Percentiles rank a stretch among this genome's conserved stretches.
Conservation (phyloP, 1,140 invertebrate species). For the Zaprionus africanus region DNA sequence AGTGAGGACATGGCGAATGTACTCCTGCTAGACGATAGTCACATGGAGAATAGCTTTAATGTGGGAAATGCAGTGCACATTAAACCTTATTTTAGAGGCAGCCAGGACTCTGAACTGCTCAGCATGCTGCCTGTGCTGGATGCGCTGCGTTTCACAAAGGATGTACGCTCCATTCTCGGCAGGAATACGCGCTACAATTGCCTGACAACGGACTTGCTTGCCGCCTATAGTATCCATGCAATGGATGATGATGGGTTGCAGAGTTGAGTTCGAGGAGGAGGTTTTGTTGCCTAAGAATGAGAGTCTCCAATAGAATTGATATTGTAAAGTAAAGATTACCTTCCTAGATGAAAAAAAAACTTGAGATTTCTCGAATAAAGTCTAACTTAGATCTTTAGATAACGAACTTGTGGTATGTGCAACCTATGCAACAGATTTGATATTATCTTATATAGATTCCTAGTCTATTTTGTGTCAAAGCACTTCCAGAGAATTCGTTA, state of each 20-base stretch:
- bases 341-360: too few relatives aligned
- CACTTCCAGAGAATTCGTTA: too few relatives aligned
- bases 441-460: too few relatives aligned
- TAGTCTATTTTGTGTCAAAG: too few relatives aligned
- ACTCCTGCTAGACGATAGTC: constrained; percentile 43
- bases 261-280: neutral
- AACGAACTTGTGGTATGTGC: too few relatives aligned
- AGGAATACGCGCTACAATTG: constrained; percentile 9
- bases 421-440: too few relatives aligned
- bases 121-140: constrained; percentile 59
- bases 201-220: neutral
- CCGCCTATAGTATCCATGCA: neutral
- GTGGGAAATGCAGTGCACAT: constrained; percentile 49
- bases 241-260: neutral
- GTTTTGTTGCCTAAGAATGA: too few relatives aligned
- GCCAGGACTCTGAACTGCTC: constrained; percentile 36
- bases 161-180: constrained; percentile 53
- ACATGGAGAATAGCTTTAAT: constrained; percentile 46
- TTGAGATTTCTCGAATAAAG: too few relatives aligned
- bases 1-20: constrained; percentile 35
- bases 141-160: constrained; percentile 49
- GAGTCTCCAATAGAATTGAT: too few relatives aligned
- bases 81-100: constrained; percentile 16
- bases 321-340: too few relatives aligned
- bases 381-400: too few relatives aligned